Conservation (phyloP, 2,113 vertebrate species). For the Sylvia atricapilla region DNA sequence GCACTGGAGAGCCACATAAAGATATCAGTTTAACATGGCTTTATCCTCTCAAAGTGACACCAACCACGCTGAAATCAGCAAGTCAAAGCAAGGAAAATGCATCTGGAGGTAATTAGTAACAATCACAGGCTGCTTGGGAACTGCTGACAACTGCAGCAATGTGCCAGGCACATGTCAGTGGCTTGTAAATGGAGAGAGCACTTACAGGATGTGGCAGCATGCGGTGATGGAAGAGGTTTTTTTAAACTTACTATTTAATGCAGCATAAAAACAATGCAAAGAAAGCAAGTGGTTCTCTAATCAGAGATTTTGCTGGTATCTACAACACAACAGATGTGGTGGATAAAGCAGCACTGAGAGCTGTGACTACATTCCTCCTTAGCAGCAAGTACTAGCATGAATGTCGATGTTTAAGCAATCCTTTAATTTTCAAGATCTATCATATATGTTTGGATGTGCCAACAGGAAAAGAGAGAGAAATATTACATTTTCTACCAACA, state of each 20-base stretch:
- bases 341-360: neutral
- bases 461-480: neutral
- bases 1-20: neutral
- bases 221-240: neutral
- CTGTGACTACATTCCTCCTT: neutral
- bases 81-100: constrained; percentile 52
- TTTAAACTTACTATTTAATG: constrained; percentile 63
- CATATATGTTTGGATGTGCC: neutral
- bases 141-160: constrained; percentile 71
- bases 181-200: constrained; percentile 55
- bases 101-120: constrained; percentile 78
- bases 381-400: neutral
- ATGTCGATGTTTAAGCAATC: neutral
- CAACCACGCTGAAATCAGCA: constrained; percentile 49
- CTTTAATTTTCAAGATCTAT: neutral
- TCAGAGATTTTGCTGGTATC: neutral
- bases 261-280: constrained; percentile 39
- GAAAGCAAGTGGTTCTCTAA: constrained; percentile 1
- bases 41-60: constrained; percentile 50
- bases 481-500: neutral
- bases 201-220: constrained; percentile 54
- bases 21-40: neutral
- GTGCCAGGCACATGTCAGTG: constrained; percentile 40
- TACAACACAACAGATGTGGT: neutral
- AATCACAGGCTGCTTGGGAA: constrained; percentile 61